Evolutionary conservation across 2,888 invertebrate species (phyloP).

Genomic region (Plebejus melissa): DNA sequence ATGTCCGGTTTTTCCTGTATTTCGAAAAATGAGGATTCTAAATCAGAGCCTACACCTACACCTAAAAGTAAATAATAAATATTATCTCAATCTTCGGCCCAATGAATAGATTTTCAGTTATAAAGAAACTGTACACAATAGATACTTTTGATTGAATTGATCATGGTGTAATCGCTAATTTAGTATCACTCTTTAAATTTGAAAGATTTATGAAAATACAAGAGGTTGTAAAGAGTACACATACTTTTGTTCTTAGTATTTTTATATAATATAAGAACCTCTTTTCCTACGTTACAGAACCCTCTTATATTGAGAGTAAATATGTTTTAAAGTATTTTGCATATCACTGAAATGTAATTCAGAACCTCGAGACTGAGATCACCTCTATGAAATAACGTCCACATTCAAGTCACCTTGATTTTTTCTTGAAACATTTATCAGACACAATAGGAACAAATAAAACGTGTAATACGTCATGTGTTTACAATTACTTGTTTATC

Average conservation of each 20-base stretch:
- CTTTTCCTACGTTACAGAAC: neutral
- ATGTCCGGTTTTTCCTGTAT: neutral
- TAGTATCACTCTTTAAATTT: no score
- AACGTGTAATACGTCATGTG: constrained; percentile 11
- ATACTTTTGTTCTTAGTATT: no score
- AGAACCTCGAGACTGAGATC: constrained; percentile 5
- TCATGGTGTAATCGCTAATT: neutral
- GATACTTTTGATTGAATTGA: no score
- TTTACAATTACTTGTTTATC: constrained; percentile 13
- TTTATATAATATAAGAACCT: no score
- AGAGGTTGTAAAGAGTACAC: no score
- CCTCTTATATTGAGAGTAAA: neutral
- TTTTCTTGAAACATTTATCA: constrained; percentile 23
- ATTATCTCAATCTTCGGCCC: neutral
- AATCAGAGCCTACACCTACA: neutral
- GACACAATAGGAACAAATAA: constrained; percentile 23
- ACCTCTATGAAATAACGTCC: constrained; percentile 20
- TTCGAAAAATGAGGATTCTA: neutral
- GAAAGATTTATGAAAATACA: no score
- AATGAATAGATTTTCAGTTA: neutral
- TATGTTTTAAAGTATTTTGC: constrained; percentile 11
- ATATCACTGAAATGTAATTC: constrained; percentile 5
- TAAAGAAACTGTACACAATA: neutral
- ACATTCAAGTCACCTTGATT: constrained; percentile 15
- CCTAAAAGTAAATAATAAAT: neutral